Conservation (phyloP, 2,888 invertebrate genomes). For the Eugnorisma glareosa region DNA sequence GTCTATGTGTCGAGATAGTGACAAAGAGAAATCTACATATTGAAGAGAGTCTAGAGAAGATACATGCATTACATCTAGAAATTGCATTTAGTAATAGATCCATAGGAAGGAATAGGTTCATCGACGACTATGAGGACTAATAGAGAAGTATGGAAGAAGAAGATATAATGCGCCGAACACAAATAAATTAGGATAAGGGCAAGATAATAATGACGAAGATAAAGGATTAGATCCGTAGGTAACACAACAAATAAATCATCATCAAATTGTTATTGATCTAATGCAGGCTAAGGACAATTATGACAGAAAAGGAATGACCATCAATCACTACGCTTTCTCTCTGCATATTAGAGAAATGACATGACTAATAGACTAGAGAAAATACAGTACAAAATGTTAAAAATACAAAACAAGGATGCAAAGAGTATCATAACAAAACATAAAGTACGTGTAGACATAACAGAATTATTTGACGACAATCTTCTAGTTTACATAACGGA, state of each 20-base stretch:
- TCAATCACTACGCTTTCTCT: background rate
- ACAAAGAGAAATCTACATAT: background rate
- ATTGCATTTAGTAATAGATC: background rate
- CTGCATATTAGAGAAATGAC: background rate
- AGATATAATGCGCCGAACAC: background rate
- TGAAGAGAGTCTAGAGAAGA: background rate
- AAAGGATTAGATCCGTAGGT: background rate
- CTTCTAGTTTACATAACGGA: slow-evolving; percentile 21
- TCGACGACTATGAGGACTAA: background rate
- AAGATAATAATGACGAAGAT: background rate
- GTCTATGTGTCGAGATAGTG: background rate
- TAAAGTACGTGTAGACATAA: slow-evolving; percentile 13
- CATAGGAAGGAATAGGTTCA: background rate
- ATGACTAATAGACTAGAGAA: background rate
- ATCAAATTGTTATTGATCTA: background rate
- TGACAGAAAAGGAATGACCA: background rate
- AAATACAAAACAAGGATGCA: background rate
- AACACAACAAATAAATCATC: background rate
- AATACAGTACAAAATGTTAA: background rate
- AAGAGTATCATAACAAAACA: background rate
- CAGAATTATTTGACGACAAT: background rate
- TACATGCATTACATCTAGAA: background rate
- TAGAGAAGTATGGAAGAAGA: background rate
- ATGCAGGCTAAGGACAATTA: background rate
- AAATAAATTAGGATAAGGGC: background rate